Conservation (phyloP, 2,113 vertebrate genomes). For the Heterochromis multidens region DNA sequence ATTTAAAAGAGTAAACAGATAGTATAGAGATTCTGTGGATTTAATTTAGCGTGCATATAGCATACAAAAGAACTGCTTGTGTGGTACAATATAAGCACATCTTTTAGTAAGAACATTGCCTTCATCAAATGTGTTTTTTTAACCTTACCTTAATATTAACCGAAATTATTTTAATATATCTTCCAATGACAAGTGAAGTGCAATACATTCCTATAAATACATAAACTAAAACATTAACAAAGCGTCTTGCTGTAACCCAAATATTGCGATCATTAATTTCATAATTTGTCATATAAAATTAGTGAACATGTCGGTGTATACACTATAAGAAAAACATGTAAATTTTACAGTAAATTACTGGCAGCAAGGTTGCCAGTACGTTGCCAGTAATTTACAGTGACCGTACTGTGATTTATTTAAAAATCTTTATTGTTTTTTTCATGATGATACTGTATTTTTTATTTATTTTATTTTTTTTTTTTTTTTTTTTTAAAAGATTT, state of each 20-base stretch:
- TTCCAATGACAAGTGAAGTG: not conserved
- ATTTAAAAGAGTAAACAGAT: not conserved
- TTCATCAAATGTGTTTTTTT: not conserved
- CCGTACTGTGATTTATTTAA: not conserved
- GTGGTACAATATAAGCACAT: not conserved
- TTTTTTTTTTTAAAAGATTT: no score
- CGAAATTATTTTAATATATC: no score
- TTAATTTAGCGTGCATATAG: not conserved
- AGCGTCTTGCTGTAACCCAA: not conserved
- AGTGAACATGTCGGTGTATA: not conserved
- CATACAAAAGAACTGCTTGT: not conserved
- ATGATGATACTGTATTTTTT: not conserved
- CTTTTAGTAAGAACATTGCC: not conserved
- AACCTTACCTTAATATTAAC: not conserved
- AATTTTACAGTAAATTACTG: not conserved
- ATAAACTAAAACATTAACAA: not conserved
- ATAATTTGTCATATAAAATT: not conserved
- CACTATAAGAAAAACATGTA: not conserved
- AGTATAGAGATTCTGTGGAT: not conserved
- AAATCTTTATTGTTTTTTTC: accelerated
- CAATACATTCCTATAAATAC: not conserved
- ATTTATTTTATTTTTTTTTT: no score
- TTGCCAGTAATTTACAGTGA: not conserved
- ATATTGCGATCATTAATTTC: not conserved
- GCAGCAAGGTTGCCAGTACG: not conserved